These are phyloP conservation scores for Montipora capricornis DNA, from an alignment of 64 coral and sea anemone genomes.

Conservation along the genomic window DNA sequence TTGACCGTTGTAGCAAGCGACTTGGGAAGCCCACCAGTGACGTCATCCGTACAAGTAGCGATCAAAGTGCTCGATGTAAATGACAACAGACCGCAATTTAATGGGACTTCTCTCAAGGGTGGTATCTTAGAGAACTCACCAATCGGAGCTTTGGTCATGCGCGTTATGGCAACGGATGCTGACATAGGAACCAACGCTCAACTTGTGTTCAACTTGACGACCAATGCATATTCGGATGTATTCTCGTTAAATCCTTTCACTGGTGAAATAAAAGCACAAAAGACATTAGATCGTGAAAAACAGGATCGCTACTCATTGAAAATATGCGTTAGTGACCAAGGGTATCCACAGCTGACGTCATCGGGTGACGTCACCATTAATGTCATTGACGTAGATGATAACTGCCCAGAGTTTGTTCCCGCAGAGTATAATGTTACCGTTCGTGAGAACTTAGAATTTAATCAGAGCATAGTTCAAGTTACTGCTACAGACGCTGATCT, in stretches of 20 bases:
- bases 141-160: constrained; percentile 55
- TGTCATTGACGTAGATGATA: constrained; percentile 85
- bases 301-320: constrained; percentile 78
- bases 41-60: constrained; percentile 38
- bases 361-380: constrained; percentile 67
- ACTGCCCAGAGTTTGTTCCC: constrained; percentile 78
- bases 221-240: constrained; percentile 52
- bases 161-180: constrained; percentile 65
- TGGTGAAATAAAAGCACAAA: constrained; percentile 72
- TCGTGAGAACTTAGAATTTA: constrained; percentile 51
- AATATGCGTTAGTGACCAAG: constrained; percentile 59
- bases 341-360: constrained; percentile 57
- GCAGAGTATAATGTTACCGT: constrained; percentile 78
- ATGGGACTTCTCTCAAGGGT: constrained; percentile 50
- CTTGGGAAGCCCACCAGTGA: constrained; percentile 37
- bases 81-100: constrained; percentile 77
- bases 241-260: constrained; percentile 58
- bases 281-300: constrained; percentile 71
- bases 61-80: constrained; percentile 78
- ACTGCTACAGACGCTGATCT: constrained; percentile 70
- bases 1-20: constrained; percentile 70
- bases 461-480: constrained; percentile 65
- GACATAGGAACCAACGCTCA: constrained; percentile 77
- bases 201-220: constrained; percentile 59
- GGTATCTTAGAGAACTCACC: constrained; percentile 76